A percentile compares a stretch with the other conserved stretches of the same genome.
Evolutionary conservation across 2,888 invertebrate species (phyloP).

Genomic region (Lochmaea crataegi): DNA sequence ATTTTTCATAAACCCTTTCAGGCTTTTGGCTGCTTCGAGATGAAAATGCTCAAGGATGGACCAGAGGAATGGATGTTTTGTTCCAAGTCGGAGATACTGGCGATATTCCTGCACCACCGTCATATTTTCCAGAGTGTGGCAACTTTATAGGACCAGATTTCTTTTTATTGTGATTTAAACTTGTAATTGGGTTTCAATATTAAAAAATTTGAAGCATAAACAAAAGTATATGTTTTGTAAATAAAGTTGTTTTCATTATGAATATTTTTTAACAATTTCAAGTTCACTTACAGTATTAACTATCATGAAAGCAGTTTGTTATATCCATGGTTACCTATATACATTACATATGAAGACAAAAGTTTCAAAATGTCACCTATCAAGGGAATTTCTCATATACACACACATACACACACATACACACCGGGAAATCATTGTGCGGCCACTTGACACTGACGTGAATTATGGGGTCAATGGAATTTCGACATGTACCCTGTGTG

Average conservation of each 20-base stretch:
- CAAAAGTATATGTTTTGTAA: background rate
- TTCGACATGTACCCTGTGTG: too few species aligned
- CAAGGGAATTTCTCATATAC: too few species aligned
- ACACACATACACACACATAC: too few species aligned
- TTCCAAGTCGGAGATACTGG: constrained; percentile 76
- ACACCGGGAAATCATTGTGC: too few species aligned
- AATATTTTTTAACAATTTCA: background rate
- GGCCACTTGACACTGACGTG: too few species aligned
- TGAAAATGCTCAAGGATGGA: constrained; percentile 79
- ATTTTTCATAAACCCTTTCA: constrained; percentile 52
- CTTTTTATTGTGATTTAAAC: constrained; percentile 67
- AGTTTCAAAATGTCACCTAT: too few species aligned
- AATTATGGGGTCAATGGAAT: too few species aligned
- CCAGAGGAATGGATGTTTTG: constrained; percentile 79
- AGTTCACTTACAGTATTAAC: background rate
- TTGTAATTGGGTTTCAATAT: background rate
- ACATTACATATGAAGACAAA: too few species aligned
- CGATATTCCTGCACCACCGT: constrained; percentile 76
- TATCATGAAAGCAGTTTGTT: too few species aligned
- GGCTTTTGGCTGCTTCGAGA: constrained; percentile 87
- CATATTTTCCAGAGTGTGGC: constrained; percentile 82
- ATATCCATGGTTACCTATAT: too few species aligned
- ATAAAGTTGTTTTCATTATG: too few species aligned
- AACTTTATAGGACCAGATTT: constrained; percentile 82
- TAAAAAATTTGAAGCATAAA: background rate